Percentiles rank a stretch among this genome's conserved stretches.
These are phyloP conservation scores for Timema podura DNA, from an alignment of 2,888 invertebrate species.

Conservation along the genomic window DNA sequence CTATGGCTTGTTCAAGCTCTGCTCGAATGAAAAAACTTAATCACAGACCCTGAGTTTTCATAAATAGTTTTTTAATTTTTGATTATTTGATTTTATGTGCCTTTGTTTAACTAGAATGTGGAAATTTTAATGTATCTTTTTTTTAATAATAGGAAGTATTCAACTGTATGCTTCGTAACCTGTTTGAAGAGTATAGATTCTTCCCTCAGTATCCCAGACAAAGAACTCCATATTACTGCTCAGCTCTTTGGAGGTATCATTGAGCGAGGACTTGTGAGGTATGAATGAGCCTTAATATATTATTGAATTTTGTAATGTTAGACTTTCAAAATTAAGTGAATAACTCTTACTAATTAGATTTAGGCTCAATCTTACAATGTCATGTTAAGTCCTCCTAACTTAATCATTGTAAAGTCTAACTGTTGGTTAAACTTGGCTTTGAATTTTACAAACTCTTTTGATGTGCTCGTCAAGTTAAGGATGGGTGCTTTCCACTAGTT, in stretches of 20 bases:
- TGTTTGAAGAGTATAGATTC: conserved; percentile 98
- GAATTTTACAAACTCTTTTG: too few relatives aligned
- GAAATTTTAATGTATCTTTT: conserved; percentile 7
- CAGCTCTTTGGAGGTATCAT: conserved; percentile 98
- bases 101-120: too few relatives aligned
- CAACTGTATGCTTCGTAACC: conserved; percentile 92
- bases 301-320: conserved; percentile 7
- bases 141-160: conserved; percentile 59
- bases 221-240: conserved; percentile 95
- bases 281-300: conserved; percentile 31
- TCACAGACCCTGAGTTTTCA: too few relatives aligned
- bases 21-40: too few relatives aligned
- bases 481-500: too few relatives aligned
- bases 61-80: too few relatives aligned
- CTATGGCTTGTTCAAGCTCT: too few relatives aligned
- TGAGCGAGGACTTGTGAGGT: conserved; percentile 86
- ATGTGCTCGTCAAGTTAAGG: too few relatives aligned
- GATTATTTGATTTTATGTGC: too few relatives aligned
- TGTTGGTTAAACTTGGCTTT: too few relatives aligned
- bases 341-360: background rate
- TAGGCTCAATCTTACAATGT: background rate
- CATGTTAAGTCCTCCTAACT: background rate
- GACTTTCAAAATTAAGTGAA: conserved; percentile 3
- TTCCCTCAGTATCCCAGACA: conserved; percentile 98
- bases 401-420: too few relatives aligned